A percentile compares a stretch with the other conserved stretches of the same genome.
Evolutionary conservation across 2,797 vertebrate genomes (phyloP).

Genomic region (Rhynchonycteris naso): DNA sequence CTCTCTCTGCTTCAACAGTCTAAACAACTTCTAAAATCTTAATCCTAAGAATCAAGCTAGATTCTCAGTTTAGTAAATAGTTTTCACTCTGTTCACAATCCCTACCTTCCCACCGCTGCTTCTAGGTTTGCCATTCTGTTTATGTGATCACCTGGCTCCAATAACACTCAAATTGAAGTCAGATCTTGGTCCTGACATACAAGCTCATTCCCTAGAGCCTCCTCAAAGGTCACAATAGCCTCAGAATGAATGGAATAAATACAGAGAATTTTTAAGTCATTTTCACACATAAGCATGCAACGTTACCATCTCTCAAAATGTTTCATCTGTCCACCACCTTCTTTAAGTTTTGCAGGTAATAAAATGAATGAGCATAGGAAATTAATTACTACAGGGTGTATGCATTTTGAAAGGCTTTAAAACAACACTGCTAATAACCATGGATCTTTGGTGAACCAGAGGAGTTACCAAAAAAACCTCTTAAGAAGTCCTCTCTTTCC

Average conservation of each 20-base stretch:
- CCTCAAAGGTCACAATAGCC: not conserved
- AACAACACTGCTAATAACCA: not conserved
- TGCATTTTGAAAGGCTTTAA: not conserved
- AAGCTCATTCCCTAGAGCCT: not conserved
- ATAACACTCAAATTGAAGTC: not conserved
- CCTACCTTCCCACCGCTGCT: not conserved
- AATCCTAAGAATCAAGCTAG: not conserved
- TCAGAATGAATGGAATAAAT: not conserved
- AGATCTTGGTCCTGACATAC: not conserved
- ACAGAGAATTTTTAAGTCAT: not conserved
- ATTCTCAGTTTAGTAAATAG: not conserved
- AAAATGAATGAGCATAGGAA: not conserved
- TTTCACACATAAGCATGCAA: not conserved
- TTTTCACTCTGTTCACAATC: not conserved
- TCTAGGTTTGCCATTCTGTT: not conserved
- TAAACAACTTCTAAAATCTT: not conserved
- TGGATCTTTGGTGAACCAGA: not conserved
- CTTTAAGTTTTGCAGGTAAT: not conserved
- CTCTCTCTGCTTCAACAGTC: not conserved
- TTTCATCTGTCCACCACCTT: not conserved
- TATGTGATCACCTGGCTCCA: not conserved
- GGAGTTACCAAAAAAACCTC: not conserved
- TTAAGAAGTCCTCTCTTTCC: not conserved
- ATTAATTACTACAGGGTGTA: not conserved
- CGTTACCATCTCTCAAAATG: not conserved